phyloP scores from a whole-genome alignment of 2,113 vertebrate species.

The Struthidea cinerea region DNA sequence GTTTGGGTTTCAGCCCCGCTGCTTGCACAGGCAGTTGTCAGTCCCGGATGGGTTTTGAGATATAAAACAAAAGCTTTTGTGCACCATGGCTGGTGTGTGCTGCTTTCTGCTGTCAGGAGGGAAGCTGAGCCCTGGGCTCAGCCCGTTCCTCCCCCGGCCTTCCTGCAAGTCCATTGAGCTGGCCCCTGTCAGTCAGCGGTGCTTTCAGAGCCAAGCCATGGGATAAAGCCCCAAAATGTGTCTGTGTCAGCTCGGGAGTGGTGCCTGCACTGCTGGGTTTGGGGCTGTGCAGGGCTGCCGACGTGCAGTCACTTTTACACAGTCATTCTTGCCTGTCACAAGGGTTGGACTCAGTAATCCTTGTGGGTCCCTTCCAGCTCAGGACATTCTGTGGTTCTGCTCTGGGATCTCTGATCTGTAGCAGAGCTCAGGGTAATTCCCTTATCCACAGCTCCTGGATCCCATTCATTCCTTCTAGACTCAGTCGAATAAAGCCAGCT shows the following conservation, averaged over 20 bases:
- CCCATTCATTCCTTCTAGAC: background rate
- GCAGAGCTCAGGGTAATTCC: background rate
- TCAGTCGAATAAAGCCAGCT: background rate
- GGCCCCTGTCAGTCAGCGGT: background rate
- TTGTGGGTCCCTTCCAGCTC: background rate
- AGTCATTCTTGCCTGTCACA: background rate
- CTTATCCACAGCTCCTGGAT: background rate
- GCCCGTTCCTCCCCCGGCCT: background rate
- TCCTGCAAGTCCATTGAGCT: background rate
- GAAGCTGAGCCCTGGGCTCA: background rate
- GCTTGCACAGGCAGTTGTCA: background rate
- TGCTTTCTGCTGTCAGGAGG: background rate
- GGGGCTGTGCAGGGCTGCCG: background rate
- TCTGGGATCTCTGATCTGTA: background rate
- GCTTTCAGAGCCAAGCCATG: fast-evolving
- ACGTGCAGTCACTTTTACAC: background rate
- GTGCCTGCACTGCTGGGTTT: background rate
- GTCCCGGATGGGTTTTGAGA: background rate
- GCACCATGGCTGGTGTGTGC: background rate
- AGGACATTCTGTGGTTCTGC: background rate
- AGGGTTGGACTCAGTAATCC: background rate
- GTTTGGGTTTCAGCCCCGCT: background rate
- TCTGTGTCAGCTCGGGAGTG: background rate
- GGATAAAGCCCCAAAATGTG: background rate
- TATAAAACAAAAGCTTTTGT: background rate